These are phyloP conservation scores for Corythornis leucogaster DNA, from an alignment of 2,797 vertebrate genomes.

Conservation along the genomic window DNA sequence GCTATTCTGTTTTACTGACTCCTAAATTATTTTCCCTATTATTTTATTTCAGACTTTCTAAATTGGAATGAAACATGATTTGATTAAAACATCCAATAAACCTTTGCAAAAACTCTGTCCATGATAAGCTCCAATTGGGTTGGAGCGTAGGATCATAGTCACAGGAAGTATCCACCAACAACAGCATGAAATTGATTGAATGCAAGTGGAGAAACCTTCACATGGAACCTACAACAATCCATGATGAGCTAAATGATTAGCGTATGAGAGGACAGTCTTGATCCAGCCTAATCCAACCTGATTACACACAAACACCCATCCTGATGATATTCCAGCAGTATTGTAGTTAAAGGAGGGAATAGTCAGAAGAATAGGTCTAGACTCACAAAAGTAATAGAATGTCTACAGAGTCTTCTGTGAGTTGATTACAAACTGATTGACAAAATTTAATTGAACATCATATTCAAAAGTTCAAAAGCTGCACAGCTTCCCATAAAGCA, in stretches of 20 bases:
- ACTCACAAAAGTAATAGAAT: background rate
- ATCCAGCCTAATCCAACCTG: background rate
- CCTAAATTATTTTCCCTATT: background rate
- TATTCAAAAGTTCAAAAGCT: background rate
- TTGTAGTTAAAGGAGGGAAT: background rate
- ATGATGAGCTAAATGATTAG: background rate
- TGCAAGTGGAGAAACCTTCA: fast-evolving
- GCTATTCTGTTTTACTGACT: background rate
- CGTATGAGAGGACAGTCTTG: background rate
- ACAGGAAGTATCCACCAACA: background rate
- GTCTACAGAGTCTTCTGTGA: background rate
- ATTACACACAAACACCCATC: background rate
- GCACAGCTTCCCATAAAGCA: background rate
- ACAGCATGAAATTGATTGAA: background rate
- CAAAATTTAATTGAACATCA: background rate
- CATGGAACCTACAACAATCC: background rate
- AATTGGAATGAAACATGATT: background rate
- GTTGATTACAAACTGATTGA: background rate
- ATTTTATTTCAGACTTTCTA: background rate
- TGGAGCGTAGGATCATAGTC: background rate
- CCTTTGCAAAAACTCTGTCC: background rate
- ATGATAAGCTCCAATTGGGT: background rate
- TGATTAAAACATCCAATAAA: background rate
- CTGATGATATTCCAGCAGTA: background rate
- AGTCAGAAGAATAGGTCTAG: background rate